Evolutionary conservation across 2,888 invertebrate species (phyloP).

Genomic region (Noctua fimbriata): DNA sequence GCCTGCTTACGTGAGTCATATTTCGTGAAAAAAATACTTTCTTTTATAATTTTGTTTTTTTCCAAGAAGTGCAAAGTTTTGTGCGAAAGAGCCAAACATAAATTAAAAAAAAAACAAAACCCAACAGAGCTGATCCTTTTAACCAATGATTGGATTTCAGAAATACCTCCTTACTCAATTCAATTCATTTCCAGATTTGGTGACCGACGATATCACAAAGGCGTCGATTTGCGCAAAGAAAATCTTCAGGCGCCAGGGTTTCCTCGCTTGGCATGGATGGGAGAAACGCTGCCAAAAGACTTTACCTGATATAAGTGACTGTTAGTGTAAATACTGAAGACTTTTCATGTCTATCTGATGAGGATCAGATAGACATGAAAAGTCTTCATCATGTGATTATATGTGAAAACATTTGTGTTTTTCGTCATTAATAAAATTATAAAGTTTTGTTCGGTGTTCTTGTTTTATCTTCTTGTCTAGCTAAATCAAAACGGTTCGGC

Average conservation of each 20-base stretch:
- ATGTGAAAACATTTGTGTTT: not conserved
- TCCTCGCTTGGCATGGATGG: constrained; percentile 85
- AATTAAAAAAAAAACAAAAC: too few species aligned
- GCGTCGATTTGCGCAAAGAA: constrained; percentile 79
- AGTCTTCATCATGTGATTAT: not conserved
- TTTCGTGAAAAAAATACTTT: too few species aligned
- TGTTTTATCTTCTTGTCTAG: not conserved
- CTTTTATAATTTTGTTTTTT: too few species aligned
- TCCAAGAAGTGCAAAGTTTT: too few species aligned
- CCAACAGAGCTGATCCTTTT: too few species aligned
- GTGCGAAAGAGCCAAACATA: too few species aligned
- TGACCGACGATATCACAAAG: constrained; percentile 70
- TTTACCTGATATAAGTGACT: constrained; percentile 80
- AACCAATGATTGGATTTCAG: too few species aligned
- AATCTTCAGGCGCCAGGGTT: constrained; percentile 72
- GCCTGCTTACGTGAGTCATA: too few species aligned
- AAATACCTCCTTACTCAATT: not conserved
- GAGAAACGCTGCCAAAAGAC: constrained; percentile 75
- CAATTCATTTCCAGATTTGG: constrained; percentile 36
- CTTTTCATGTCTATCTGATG: not conserved
- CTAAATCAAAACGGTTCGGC: not conserved
- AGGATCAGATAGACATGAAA: too few species aligned
- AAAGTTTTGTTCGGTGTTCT: not conserved
- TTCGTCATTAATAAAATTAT: not conserved
- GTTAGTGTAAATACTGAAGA: constrained; percentile 49